Conservation (phyloP, 2,888 invertebrate species). For the Dicroscelio sp. region DNA sequence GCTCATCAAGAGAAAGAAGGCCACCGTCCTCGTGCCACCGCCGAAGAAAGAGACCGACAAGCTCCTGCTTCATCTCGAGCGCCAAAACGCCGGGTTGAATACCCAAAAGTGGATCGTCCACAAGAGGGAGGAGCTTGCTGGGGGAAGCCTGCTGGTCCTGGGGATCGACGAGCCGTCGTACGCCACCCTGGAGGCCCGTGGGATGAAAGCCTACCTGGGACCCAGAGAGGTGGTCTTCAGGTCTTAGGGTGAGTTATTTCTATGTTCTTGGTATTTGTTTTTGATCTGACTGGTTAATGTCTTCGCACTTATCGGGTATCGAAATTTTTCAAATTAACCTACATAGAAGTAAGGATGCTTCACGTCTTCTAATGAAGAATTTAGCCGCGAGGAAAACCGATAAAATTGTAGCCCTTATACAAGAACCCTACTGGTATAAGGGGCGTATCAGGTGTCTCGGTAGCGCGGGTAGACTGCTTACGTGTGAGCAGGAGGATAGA, state of each 20-base stretch:
- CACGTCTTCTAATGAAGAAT: neutral
- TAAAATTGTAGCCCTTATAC: neutral
- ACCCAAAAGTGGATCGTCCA: neutral
- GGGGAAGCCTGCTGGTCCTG: neutral
- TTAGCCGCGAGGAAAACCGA: neutral
- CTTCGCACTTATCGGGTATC: no score
- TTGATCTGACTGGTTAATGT: no score
- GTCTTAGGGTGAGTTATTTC: no score
- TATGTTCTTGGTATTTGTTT: no score
- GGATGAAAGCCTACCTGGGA: neutral
- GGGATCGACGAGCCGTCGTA: neutral
- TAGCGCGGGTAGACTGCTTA: neutral
- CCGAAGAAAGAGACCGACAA: neutral
- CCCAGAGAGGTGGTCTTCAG: neutral
- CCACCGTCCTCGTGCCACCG: neutral
- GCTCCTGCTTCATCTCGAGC: neutral
- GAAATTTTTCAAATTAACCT: constrained; percentile 12
- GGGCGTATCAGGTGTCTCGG: neutral
- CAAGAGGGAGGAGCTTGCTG: neutral
- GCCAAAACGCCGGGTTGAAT: neutral
- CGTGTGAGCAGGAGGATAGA: neutral
- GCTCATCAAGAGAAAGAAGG: neutral
- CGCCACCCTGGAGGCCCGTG: neutral
- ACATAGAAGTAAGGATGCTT: neutral
- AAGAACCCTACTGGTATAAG: constrained; percentile 2